These are phyloP conservation scores for Tachysurus vachellii DNA, from an alignment of 2,113 vertebrate genomes.

Conservation along the genomic window DNA sequence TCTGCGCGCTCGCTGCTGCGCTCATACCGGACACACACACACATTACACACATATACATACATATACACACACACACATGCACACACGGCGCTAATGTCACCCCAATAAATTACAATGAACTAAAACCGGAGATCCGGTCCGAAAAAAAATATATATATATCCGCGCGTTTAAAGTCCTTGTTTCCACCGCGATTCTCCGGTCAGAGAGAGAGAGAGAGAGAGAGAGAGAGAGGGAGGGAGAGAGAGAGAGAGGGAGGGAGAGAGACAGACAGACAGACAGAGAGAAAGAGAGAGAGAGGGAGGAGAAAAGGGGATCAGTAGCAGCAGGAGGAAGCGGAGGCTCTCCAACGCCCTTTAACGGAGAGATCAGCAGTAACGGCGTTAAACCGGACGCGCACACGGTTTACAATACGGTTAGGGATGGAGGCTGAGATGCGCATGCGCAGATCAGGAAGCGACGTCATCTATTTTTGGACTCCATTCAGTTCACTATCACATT, in stretches of 20 bases:
- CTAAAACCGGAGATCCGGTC: not conserved
- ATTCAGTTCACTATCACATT: not conserved
- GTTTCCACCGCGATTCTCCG: slow-evolving; percentile 62
- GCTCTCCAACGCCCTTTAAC: not conserved
- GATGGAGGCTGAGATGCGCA: not conserved
- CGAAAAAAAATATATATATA: not conserved
- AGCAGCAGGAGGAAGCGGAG: not conserved
- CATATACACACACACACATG: not conserved
- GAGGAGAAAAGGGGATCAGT: slow-evolving; percentile 1
- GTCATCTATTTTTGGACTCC: not conserved
- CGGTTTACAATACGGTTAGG: not conserved
- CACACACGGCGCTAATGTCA: not conserved
- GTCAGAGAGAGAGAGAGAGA: slow-evolving; percentile 42
- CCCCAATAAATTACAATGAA: not conserved
- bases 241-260: not conserved
- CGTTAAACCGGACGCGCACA: not conserved
- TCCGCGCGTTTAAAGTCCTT: not conserved
- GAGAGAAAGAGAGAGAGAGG: not conserved
- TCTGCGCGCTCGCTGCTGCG: not conserved
- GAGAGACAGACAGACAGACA: slow-evolving; percentile 24
- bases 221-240: slow-evolving; percentile 7
- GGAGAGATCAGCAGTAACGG: not conserved
- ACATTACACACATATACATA: not conserved
- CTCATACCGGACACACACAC: slow-evolving; percentile 1
- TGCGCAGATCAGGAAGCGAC: not conserved